phyloP scores from a whole-genome alignment of 2,888 invertebrate genomes.

The Nephrotoma guestfalica region DNA sequence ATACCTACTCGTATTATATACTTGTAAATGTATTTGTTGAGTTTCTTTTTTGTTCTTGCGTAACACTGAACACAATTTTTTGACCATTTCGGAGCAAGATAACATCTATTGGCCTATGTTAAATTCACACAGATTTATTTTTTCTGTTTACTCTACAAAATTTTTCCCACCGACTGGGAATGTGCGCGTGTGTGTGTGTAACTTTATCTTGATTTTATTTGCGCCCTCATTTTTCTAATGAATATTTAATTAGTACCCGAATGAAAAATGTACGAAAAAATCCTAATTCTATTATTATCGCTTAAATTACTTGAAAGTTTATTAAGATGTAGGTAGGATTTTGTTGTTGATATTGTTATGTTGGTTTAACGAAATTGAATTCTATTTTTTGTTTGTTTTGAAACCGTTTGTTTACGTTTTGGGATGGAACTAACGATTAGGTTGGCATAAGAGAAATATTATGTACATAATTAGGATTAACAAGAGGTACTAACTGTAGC shows the following conservation, averaged over 20 bases:
- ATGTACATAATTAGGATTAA: too few relatives aligned
- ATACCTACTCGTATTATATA: too few relatives aligned
- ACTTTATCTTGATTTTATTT: too few relatives aligned
- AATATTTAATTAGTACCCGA: not conserved
- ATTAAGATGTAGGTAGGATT: not conserved
- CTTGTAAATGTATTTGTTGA: not conserved
- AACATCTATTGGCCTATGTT: not conserved
- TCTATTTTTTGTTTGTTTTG: not conserved
- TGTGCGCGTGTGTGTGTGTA: not conserved
- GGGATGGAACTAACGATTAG: too few relatives aligned
- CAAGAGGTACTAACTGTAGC: too few relatives aligned
- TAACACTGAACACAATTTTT: not conserved
- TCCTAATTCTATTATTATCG: not conserved
- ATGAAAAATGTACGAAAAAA: not conserved
- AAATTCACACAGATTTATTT: not conserved
- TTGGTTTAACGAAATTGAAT: not conserved
- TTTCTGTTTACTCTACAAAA: not conserved
- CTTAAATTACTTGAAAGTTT: not conserved
- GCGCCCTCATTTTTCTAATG: not conserved
- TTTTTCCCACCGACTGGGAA: not conserved
- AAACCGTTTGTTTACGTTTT: too few relatives aligned
- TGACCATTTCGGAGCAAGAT: not conserved
- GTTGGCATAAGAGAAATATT: too few relatives aligned
- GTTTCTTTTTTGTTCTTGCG: not conserved
- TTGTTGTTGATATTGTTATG: not conserved